Percentiles rank a stretch among this genome's conserved stretches.
These are phyloP conservation scores for Candidula unifasciata DNA, from an alignment of 2,888 invertebrate species.

Conservation along the genomic window DNA sequence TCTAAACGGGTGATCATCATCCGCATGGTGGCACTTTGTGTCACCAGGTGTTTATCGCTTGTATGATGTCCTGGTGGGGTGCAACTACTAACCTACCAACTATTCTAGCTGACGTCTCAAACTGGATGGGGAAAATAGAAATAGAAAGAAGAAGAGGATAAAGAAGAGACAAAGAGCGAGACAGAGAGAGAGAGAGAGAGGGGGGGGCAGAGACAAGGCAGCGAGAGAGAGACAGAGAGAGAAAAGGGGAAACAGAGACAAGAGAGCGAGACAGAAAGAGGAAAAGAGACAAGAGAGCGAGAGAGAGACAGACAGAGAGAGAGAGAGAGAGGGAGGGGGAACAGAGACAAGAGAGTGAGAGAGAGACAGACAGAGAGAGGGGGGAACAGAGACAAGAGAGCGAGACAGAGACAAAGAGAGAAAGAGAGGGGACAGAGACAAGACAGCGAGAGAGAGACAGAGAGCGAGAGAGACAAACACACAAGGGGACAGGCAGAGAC, in stretches of 20 bases:
- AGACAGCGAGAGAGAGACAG: no score
- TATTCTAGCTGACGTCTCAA: no score
- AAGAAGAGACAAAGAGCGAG: neutral
- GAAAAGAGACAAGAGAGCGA: neutral
- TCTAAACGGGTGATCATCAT: no score
- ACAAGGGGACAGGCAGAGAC: no score
- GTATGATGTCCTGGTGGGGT: no score
- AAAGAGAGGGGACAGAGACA: no score
- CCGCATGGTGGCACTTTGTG: no score
- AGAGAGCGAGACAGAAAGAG: neutral
- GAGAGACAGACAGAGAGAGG: neutral
- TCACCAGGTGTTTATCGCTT: no score
- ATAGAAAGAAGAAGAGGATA: no score
- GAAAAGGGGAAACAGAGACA: neutral
- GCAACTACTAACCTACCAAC: no score
- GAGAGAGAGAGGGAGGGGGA: neutral
- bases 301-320: neutral
- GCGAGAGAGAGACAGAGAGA: neutral
- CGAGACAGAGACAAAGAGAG: neutral
- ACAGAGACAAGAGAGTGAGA: neutral
- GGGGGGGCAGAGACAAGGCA: neutral
- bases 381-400: neutral
- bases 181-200: neutral
- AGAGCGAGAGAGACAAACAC: no score
- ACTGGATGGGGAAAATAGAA: no score